Percentiles rank a stretch among this genome's conserved stretches.
Evolutionary conservation across 2,888 invertebrate species (phyloP).

Genomic region (Tachina fera): DNA sequence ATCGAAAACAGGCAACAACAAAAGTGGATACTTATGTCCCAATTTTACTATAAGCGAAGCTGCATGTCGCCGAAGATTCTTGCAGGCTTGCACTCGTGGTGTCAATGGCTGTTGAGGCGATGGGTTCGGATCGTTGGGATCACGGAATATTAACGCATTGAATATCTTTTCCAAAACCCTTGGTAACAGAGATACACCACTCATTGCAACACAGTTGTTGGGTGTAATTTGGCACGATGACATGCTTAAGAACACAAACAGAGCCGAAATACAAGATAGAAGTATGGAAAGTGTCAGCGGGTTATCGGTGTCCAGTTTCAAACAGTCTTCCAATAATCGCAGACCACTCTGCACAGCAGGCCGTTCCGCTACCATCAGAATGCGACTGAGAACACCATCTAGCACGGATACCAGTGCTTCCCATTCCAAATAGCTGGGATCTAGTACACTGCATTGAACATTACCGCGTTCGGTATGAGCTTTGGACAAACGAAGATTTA

Average conservation of each 20-base stretch:
- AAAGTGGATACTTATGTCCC: constrained; percentile 92
- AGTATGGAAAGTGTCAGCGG: constrained; percentile 92
- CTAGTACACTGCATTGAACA: constrained; percentile 83
- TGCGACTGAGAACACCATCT: constrained; percentile 92
- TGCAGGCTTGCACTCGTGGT: constrained; percentile 86
- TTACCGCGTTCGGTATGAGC: constrained; percentile 82
- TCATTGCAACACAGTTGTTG: constrained; percentile 86
- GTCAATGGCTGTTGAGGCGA: constrained; percentile 54
- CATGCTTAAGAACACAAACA: constrained; percentile 95
- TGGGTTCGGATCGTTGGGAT: constrained; percentile 85
- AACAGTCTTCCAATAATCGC: constrained; percentile 90
- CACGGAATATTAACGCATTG: constrained; percentile 90
- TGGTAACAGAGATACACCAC: constrained; percentile 88
- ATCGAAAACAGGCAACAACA: constrained; percentile 93
- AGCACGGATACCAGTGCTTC: constrained; percentile 90
- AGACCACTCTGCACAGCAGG: constrained; percentile 90
- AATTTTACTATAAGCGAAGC: constrained; percentile 95
- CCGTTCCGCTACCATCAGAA: constrained; percentile 88
- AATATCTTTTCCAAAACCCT: constrained; percentile 95
- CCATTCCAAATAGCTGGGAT: constrained; percentile 92
- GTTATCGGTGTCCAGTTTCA: constrained; percentile 89
- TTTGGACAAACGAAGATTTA: constrained; percentile 89
- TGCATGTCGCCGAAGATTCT: constrained; percentile 94
- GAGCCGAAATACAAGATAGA: constrained; percentile 95
- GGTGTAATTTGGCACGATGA: constrained; percentile 90